A percentile compares a stretch with the other conserved stretches of the same genome.
phyloP scores from a whole-genome alignment of 2,113 vertebrate species.

The Hemiscyllium ocellatum region DNA sequence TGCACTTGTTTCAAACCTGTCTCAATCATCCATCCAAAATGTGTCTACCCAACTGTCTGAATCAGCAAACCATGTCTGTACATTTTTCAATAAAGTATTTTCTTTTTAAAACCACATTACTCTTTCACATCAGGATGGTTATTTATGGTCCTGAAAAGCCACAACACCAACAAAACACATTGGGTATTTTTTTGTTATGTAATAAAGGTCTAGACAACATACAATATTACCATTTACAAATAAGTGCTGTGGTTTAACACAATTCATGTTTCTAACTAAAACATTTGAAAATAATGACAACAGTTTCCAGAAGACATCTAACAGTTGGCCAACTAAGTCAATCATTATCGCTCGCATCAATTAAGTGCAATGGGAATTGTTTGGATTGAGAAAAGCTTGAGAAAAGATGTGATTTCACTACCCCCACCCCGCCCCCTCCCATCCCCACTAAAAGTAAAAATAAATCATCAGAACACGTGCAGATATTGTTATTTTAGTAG shows the following conservation, averaged over 20 bases:
- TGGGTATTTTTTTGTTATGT: not conserved
- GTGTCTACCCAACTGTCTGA: not conserved
- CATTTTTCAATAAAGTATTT: not conserved
- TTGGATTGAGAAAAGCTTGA: not conserved
- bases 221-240: not conserved
- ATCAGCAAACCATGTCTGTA: not conserved
- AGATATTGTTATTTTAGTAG: not conserved
- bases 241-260: not conserved
- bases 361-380: not conserved
- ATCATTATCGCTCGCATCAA: not conserved
- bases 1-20: not conserved
- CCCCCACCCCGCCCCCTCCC: too few species aligned
- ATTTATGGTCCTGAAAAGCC: not conserved
- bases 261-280: not conserved
- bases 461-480: not conserved
- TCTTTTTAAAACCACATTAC: not conserved
- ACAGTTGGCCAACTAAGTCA: not conserved
- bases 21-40: not conserved
- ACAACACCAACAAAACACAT: not conserved
- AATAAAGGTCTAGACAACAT: not conserved
- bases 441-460: not conserved
- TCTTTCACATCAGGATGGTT: not conserved
- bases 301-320: not conserved
- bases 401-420: not conserved
- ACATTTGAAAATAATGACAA: not conserved